Evolutionary conservation across 2,888 invertebrate species (phyloP).

Genomic region (Melanotus villosus): DNA sequence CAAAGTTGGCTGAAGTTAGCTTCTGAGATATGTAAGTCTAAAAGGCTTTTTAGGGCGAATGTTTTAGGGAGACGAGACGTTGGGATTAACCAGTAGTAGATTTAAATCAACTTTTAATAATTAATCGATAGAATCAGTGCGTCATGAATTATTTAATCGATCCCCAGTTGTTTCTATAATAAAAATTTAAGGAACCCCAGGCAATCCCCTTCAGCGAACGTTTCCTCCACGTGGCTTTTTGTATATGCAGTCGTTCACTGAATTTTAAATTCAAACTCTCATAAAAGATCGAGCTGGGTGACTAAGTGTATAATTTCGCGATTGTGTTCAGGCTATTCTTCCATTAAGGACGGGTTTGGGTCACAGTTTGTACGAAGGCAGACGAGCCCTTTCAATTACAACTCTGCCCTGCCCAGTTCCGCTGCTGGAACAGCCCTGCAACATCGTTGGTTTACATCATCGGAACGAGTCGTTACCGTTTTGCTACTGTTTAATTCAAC

Average conservation of each 20-base stretch:
- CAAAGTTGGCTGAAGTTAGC: no score
- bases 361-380: slow-evolving; percentile 13
- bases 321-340: slow-evolving; percentile 13
- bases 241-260: background rate
- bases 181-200: background rate
- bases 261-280: slow-evolving; percentile 6
- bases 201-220: background rate
- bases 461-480: slow-evolving; percentile 18
- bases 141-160: no score
- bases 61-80: no score
- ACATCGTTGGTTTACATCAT: slow-evolving; percentile 29
- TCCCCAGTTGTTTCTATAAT: background rate
- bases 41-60: no score
- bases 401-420: slow-evolving; percentile 19
- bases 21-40: no score
- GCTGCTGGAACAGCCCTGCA: slow-evolving; percentile 24
- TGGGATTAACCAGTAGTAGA: no score
- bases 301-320: slow-evolving; percentile 22
- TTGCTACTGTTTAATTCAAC: slow-evolving; percentile 16
- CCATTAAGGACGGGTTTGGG: slow-evolving; percentile 15
- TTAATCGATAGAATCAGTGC: no score
- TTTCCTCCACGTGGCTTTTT: background rate
- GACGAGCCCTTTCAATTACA: slow-evolving; percentile 21
- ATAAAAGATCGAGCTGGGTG: slow-evolving; percentile 8
- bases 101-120: no score